phyloP scores from a whole-genome alignment of 2,888 invertebrate species.

The Epirrhoe tristata region DNA sequence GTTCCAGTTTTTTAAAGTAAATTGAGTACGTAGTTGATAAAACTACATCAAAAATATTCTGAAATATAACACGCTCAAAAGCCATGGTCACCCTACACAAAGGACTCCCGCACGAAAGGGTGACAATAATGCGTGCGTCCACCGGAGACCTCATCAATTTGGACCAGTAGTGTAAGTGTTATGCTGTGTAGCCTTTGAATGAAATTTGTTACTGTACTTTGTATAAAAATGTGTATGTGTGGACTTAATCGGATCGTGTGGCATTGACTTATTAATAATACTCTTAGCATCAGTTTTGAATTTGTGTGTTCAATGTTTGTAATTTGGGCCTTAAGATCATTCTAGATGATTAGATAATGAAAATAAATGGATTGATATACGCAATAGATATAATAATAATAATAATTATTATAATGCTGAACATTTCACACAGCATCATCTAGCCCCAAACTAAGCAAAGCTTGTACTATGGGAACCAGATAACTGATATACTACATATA shows the following conservation, averaged over 20 bases:
- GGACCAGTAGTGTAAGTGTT: conserved; percentile 35
- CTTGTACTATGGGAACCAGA: too few species aligned
- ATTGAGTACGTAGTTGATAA: too few species aligned
- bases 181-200: conserved; percentile 32
- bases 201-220: conserved; percentile 25
- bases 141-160: conserved; percentile 44
- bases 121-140: conserved; percentile 46
- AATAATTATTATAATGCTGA: too few species aligned
- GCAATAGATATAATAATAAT: too few species aligned
- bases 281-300: background rate
- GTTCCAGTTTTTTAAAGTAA: too few species aligned
- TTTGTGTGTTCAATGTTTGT: background rate
- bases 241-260: conserved; percentile 3
- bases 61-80: background rate
- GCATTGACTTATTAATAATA: background rate
- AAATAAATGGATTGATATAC: too few species aligned
- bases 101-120: conserved; percentile 34
- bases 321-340: background rate
- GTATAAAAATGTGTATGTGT: conserved; percentile 15
- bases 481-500: too few species aligned
- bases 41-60: background rate
- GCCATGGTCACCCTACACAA: conserved; percentile 32
- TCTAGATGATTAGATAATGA: too few species aligned
- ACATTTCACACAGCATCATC: too few species aligned
- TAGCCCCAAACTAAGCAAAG: too few species aligned